phyloP scores from a whole-genome alignment of 92 coral and sea anemone genomes.

The Heteractis magnifica region DNA sequence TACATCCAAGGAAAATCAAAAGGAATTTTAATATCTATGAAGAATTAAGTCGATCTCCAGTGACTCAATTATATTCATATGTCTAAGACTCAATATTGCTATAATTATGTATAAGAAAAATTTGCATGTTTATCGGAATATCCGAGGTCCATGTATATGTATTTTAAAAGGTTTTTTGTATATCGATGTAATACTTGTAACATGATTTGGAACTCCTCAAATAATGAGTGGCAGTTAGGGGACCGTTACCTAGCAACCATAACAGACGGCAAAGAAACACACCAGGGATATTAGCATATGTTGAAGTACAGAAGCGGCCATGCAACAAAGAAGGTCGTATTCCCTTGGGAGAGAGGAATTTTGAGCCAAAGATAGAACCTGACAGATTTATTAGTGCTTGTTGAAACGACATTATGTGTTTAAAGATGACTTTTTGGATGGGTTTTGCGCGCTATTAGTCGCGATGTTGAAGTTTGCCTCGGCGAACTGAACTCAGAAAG shows the following conservation, averaged over 20 bases:
- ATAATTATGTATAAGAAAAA: too few species aligned
- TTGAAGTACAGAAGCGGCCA: slow-evolving; percentile 14
- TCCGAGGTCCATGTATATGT: too few species aligned
- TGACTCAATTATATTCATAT: too few species aligned
- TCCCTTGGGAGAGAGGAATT: slow-evolving; percentile 17
- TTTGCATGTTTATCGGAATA: too few species aligned
- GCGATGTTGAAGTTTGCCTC: background rate
- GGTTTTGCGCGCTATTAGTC: background rate
- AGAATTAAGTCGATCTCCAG: too few species aligned
- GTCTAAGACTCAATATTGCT: too few species aligned
- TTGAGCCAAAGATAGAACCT: background rate
- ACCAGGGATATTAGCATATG: slow-evolving; percentile 24
- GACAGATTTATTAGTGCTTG: slow-evolving; percentile 3
- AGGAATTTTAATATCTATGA: too few species aligned
- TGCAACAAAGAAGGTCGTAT: background rate
- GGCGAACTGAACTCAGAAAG: background rate
- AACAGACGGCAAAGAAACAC: slow-evolving; percentile 33
- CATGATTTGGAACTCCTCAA: background rate
- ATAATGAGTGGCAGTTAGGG: slow-evolving; percentile 2
- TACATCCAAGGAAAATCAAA: too few species aligned
- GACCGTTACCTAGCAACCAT: slow-evolving; percentile 19
- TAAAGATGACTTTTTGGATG: slow-evolving; percentile 6
- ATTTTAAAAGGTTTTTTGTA: background rate
- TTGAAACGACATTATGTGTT: background rate
- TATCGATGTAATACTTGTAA: slow-evolving; percentile 9